Percentiles rank a stretch among this genome's conserved stretches.
Evolutionary conservation across 2,797 vertebrate species (phyloP).

Genomic region (Hapalemur alaotrensis): DNA sequence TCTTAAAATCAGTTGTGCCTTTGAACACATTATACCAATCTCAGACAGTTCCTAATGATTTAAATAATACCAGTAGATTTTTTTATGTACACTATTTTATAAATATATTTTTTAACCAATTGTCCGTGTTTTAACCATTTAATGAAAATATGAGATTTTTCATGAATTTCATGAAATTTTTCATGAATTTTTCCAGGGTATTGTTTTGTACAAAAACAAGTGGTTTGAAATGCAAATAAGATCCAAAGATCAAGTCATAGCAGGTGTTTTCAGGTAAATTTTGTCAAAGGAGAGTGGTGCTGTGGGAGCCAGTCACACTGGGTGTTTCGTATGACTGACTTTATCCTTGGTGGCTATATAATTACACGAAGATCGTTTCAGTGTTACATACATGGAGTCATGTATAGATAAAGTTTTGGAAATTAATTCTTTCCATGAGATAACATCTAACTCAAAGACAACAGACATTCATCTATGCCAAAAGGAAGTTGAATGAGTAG

Average conservation of each 20-base stretch:
- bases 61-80: background rate
- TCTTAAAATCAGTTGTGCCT: constrained; percentile 14
- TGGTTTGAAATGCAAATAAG: constrained; percentile 22
- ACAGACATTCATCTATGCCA: background rate
- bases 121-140: constrained; percentile 3
- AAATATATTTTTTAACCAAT: constrained; percentile 12
- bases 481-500: constrained; percentile 15
- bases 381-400: background rate
- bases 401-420: constrained; percentile 15
- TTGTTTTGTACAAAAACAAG: constrained; percentile 31
- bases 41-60: background rate
- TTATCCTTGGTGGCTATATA: background rate
- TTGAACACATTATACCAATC: background rate
- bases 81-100: background rate
- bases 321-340: background rate
- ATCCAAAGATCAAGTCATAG: constrained; percentile 19
- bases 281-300: background rate
- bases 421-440: background rate
- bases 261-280: background rate
- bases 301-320: background rate
- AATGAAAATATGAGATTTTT: constrained; percentile 18
- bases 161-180: constrained; percentile 3
- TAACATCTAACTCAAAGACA: background rate
- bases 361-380: background rate
- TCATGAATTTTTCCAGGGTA: constrained; percentile 23